phyloP scores from a whole-genome alignment of 1,140 invertebrate species.

The Acyrthosiphon pisum region DNA sequence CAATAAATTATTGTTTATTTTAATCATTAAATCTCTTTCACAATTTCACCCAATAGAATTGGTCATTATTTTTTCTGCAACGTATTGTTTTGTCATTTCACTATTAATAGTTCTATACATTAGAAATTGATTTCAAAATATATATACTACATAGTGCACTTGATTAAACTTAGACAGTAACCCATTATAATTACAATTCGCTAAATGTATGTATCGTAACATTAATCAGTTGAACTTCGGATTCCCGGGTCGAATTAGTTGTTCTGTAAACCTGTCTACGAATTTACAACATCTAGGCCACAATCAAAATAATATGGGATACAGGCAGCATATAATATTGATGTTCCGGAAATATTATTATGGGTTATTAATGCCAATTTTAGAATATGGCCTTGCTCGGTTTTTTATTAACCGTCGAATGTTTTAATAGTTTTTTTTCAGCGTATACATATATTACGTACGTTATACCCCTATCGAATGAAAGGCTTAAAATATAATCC shows the following conservation, averaged over 20 bases:
- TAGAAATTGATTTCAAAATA: conserved; percentile 43
- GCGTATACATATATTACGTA: neutral
- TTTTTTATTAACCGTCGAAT: neutral
- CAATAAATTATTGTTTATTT: neutral
- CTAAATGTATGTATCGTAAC: conserved; percentile 1
- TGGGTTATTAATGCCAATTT: neutral
- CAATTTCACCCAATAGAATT: neutral
- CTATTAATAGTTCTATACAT: neutral
- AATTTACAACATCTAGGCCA: conserved; percentile 6
- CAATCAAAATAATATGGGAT: neutral
- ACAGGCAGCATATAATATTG: conserved; percentile 22
- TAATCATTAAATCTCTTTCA: conserved; percentile 20
- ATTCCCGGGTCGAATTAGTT: conserved; percentile 41
- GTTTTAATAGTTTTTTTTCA: neutral
- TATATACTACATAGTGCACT: neutral
- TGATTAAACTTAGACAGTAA: conserved; percentile 28
- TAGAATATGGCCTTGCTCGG: neutral
- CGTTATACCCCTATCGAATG: neutral
- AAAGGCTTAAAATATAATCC: neutral
- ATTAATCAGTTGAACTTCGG: conserved; percentile 29
- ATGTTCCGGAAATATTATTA: neutral
- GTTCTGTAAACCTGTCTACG: neutral
- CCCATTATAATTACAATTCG: neutral
- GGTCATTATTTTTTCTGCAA: conserved; percentile 5
- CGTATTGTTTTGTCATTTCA: conserved; percentile 36